phyloP scores from a whole-genome alignment of 2,888 invertebrate genomes.

The Gortyna flavago region DNA sequence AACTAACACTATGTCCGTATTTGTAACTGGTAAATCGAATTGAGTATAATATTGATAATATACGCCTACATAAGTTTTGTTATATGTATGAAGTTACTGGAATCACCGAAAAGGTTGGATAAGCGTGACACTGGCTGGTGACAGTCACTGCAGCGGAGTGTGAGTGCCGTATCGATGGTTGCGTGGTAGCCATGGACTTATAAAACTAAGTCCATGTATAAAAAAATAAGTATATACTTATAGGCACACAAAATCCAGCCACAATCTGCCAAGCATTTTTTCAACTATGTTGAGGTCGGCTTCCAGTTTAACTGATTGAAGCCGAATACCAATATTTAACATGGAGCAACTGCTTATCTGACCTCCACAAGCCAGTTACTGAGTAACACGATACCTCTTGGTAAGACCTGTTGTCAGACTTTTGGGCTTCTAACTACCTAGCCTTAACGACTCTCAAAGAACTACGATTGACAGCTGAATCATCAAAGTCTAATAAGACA shows the following conservation, averaged over 20 bases:
- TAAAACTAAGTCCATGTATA: no score
- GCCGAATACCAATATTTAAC: neutral
- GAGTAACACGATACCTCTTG: neutral
- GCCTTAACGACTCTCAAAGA: neutral
- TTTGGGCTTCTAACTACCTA: neutral
- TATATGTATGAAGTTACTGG: no score
- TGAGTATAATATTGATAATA: constrained; percentile 15
- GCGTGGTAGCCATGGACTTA: no score
- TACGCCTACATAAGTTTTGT: neutral
- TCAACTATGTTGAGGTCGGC: neutral
- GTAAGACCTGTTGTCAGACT: neutral
- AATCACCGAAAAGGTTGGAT: no score
- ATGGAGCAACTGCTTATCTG: neutral
- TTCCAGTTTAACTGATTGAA: neutral
- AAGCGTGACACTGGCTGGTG: no score
- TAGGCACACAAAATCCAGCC: neutral
- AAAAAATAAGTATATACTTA: no score
- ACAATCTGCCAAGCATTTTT: neutral
- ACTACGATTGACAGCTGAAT: neutral
- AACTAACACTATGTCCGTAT: constrained; percentile 8
- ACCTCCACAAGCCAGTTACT: neutral
- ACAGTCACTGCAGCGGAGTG: no score
- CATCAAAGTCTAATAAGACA: neutral
- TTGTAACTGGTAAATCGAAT: constrained; percentile 20
- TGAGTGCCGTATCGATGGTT: no score